phyloP scores from a whole-genome alignment of 2,113 vertebrate species.

The Cnemophilus loriae region DNA sequence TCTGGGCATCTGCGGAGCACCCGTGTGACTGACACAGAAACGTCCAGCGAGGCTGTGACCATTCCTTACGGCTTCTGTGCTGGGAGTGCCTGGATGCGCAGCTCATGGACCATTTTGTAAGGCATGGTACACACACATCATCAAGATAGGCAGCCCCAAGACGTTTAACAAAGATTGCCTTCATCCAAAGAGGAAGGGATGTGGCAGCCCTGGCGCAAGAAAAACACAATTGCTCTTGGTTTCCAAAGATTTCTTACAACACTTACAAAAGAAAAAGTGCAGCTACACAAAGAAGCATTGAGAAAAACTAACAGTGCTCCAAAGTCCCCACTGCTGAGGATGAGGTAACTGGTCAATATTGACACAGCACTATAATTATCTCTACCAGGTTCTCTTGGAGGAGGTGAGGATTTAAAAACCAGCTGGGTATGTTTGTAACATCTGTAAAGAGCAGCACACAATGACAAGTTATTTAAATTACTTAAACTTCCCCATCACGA shows the following conservation, averaged over 20 bases:
- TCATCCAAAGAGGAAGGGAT: background rate
- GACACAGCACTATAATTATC: background rate
- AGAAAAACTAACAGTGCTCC: constrained; percentile 5
- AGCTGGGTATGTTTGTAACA: constrained; percentile 1
- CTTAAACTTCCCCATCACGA: background rate
- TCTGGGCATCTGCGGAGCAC: background rate
- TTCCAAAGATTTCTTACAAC: background rate
- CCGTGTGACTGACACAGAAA: accelerated
- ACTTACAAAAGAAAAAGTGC: background rate
- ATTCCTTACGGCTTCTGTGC: background rate
- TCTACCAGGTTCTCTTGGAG: constrained; percentile 12
- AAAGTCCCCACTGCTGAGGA: background rate
- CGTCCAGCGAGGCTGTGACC: accelerated
- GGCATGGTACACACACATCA: accelerated
- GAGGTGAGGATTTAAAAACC: constrained; percentile 13
- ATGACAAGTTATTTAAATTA: background rate
- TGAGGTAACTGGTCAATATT: constrained; percentile 28
- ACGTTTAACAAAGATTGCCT: background rate
- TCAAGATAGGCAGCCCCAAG: background rate
- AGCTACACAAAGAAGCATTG: constrained; percentile 27
- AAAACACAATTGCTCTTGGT: background rate
- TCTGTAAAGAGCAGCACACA: background rate
- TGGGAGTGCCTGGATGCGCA: background rate
- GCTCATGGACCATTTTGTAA: background rate
- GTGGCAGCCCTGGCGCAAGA: background rate